A percentile compares a stretch with the other conserved stretches of the same genome.
These are phyloP conservation scores for Pentalonia nigronervosa DNA, from an alignment of 1,140 invertebrate genomes.

Conservation along the genomic window DNA sequence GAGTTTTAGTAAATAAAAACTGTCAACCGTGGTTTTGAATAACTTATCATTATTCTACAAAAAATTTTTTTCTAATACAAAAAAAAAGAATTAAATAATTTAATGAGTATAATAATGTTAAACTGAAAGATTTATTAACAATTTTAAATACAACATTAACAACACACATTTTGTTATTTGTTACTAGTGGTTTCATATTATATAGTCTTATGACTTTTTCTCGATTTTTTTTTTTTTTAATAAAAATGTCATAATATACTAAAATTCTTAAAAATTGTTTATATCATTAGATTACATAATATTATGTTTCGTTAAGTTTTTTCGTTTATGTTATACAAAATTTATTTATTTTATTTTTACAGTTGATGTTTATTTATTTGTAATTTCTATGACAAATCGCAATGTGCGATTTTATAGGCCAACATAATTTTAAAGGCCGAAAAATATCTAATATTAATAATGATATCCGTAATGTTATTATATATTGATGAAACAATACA, in stretches of 20 bases:
- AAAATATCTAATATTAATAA: slow-evolving; percentile 38
- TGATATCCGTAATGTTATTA: slow-evolving; percentile 40
- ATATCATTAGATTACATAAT: neutral
- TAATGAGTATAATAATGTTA: neutral
- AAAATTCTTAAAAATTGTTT: slow-evolving; percentile 25
- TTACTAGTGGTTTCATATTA: slow-evolving; percentile 13
- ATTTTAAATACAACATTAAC: neutral
- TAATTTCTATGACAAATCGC: slow-evolving; percentile 41
- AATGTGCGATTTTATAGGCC: slow-evolving; percentile 43
- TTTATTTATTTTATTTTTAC: slow-evolving; percentile 41
- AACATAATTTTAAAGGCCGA: neutral
- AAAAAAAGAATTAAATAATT: neutral
- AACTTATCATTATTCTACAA: neutral
- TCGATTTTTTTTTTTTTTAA: neutral
- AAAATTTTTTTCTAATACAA: neutral
- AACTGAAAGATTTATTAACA: neutral
- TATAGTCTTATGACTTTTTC: slow-evolving; percentile 34
- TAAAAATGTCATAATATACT: neutral
- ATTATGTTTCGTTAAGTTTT: neutral
- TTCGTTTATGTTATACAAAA: neutral
- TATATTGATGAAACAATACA: slow-evolving; percentile 42
- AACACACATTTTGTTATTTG: neutral
- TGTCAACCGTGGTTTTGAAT: neutral
- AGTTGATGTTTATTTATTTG: slow-evolving; percentile 43
- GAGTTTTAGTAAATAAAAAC: neutral